These are phyloP conservation scores for Nyctibius bracteatus DNA, from an alignment of 2,113 vertebrate species.

Conservation along the genomic window DNA sequence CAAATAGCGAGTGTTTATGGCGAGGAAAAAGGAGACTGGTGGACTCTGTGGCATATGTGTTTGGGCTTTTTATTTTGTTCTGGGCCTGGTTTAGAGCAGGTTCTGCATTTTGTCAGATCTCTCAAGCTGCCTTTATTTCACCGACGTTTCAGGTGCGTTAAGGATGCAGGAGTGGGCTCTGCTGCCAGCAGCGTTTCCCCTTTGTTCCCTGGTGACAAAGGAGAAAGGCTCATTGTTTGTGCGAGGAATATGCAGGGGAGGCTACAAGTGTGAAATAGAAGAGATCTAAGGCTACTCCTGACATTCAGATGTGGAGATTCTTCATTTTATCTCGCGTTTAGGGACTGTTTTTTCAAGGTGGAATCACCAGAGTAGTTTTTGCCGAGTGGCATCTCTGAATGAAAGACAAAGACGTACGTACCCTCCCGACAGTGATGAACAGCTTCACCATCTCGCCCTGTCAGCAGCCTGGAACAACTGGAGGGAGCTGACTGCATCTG, in stretches of 20 bases:
- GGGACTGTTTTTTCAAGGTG: not conserved
- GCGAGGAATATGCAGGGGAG: not conserved
- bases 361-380: not conserved
- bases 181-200: not conserved
- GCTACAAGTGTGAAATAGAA: not conserved
- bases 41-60: not conserved
- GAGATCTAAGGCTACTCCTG: not conserved
- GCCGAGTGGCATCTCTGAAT: not conserved
- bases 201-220: constrained; percentile 3
- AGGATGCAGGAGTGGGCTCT: not conserved
- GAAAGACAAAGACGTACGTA: not conserved
- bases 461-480: not conserved
- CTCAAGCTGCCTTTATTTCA: not conserved
- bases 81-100: not conserved
- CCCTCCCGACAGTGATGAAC: not conserved
- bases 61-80: not conserved
- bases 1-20: not conserved
- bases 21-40: not conserved
- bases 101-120: not conserved
- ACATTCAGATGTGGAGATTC: not conserved
- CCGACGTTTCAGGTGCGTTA: not conserved
- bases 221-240: not conserved
- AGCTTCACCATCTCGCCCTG: not conserved
- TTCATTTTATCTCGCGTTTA: not conserved
- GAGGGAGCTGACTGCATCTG: not conserved